These are phyloP conservation scores for Sinelater perroti DNA, from an alignment of 2,888 invertebrate genomes.

Conservation along the genomic window DNA sequence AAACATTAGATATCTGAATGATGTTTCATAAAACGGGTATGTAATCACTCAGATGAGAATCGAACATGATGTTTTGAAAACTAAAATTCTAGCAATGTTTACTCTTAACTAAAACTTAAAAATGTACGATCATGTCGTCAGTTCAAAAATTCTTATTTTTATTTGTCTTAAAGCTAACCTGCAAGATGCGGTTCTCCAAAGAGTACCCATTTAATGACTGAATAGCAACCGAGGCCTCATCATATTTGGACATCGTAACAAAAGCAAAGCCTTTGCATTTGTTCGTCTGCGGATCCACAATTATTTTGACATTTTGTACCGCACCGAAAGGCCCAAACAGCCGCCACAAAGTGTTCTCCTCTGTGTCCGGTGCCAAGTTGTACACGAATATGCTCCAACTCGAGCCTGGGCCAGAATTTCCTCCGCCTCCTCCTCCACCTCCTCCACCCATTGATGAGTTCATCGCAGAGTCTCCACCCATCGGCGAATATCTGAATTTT, in stretches of 20 bases:
- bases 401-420: slow-evolving; percentile 85
- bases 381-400: slow-evolving; percentile 95
- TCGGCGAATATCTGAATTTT: slow-evolving; percentile 79
- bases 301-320: slow-evolving; percentile 96
- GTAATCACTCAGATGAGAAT: too few relatives aligned
- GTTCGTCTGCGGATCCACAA: slow-evolving; percentile 93
- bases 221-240: slow-evolving; percentile 95
- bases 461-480: slow-evolving; percentile 73
- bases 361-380: slow-evolving; percentile 90
- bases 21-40: too few relatives aligned
- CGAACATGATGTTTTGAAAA: too few relatives aligned
- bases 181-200: slow-evolving; percentile 92
- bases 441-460: slow-evolving; percentile 86
- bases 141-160: slow-evolving; percentile 78
- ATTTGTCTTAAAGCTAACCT: slow-evolving; percentile 97
- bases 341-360: slow-evolving; percentile 92
- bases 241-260: slow-evolving; percentile 98
- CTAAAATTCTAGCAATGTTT: too few relatives aligned
- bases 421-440: too few relatives aligned
- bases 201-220: slow-evolving; percentile 96
- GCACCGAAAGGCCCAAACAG: slow-evolving; percentile 97
- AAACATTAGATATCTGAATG: too few relatives aligned
- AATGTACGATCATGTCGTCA: too few relatives aligned
- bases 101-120: too few relatives aligned
- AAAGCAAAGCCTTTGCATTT: slow-evolving; percentile 99